Evolutionary conservation across 2,888 invertebrate species (phyloP), one percentile per base, ranked within the genome.

Genomic region (Tuta absoluta): DNA sequence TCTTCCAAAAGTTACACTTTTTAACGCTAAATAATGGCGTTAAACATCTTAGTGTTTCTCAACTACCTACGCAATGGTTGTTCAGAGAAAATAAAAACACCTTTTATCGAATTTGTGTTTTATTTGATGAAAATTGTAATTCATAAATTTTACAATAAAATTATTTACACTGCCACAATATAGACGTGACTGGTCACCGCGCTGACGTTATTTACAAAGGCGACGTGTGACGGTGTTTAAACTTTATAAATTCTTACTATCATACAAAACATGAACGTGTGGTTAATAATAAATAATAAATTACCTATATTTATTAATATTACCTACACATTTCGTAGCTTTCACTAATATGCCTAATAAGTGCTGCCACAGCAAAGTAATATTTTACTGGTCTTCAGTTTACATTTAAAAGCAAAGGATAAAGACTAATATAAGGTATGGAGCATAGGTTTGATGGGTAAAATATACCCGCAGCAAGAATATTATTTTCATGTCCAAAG

Each of bases 121-220:
- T 87, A 87, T 85, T 89, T 88, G 87, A 87, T 85, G 86, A 90
- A 92, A 92, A 90, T 90, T 89, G 83, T 89, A 89, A 86, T 90
- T 84, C 84, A 87, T 89, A 86, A 88, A 87, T 85, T 85, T 89
- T 87, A 90, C 84, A 86, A 81, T 87, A 89, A 88, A 90, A 87
- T 79, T 92, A 91, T 91, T 88, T 92, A 92, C 91, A 92, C 84
- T 86, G 87, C 83, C 79, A 79, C 82, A 81, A 74, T 75, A 78
- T 77, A 79, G 81, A 81, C 77, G 81, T 77, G 81, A 80, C 79
- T 77, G 79, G 76, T 74, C 80, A 80, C 79, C 80, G 71, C 74
- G 74, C 76, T 80, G 76, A 78, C 75, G 75, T 75, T 86, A 86
- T 86, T 78, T 89, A 89, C 87, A 87, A 77, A 85, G 82, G 81